These are phyloP conservation scores for Galaxea fascicularis DNA, from an alignment of 92 coral and sea anemone genomes.

Conservation along the genomic window DNA sequence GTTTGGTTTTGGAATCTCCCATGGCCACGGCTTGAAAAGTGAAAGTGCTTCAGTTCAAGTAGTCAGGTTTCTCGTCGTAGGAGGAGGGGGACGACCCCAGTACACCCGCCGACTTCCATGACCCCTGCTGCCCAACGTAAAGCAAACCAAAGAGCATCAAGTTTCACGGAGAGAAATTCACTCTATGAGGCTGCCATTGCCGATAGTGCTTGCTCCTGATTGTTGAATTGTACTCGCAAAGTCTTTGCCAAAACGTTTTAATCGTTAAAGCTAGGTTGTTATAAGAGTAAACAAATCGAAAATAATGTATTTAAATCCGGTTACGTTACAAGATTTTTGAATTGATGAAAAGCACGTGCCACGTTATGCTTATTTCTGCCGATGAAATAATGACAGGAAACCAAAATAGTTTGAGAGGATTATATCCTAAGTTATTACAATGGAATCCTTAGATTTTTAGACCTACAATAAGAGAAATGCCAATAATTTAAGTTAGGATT, in stretches of 20 bases:
- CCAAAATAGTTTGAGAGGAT: not conserved
- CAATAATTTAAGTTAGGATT: too few relatives aligned
- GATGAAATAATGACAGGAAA: not conserved
- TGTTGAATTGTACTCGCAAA: not conserved
- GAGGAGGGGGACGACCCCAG: not conserved
- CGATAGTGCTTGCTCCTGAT: not conserved
- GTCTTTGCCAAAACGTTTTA: not conserved
- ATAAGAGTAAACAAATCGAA: too few relatives aligned
- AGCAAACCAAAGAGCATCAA: constrained; percentile 9
- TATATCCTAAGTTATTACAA: not conserved
- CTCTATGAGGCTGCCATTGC: not conserved
- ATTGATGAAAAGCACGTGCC: not conserved
- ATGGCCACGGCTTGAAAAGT: not conserved
- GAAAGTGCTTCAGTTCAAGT: not conserved
- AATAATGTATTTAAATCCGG: too few relatives aligned
- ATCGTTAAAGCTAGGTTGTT: not conserved
- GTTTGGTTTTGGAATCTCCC: not conserved
- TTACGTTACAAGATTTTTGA: not conserved
- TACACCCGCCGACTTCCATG: not conserved
- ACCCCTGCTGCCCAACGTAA: not conserved
- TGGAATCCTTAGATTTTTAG: not conserved
- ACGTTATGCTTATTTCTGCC: not conserved
- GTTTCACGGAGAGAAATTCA: not conserved
- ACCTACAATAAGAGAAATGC: not conserved
- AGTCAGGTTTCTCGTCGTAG: not conserved